Evolutionary conservation across 2,888 invertebrate species (phyloP).

Genomic region (Leucophora obtusa): DNA sequence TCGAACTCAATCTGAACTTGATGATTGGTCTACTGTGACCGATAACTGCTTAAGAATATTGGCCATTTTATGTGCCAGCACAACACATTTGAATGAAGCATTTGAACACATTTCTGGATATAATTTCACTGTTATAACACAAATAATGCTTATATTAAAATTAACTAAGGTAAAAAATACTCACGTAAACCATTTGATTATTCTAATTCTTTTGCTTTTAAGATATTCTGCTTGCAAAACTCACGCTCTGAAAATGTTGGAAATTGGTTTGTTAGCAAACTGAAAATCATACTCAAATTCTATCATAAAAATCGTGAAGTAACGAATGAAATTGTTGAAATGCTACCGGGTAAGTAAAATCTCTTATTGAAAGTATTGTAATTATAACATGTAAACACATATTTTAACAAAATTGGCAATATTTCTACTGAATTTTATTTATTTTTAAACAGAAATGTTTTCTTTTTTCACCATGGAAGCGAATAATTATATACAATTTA

Average conservation of each 20-base stretch:
- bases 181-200: neutral
- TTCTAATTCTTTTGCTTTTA: neutral
- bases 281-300: slow-evolving; percentile 71
- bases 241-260: slow-evolving; percentile 55
- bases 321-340: slow-evolving; percentile 70
- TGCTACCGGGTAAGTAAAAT: slow-evolving; percentile 71
- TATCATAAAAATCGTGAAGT: slow-evolving; percentile 70
- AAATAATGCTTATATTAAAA: slow-evolving; percentile 66
- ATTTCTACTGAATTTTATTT: too few species aligned
- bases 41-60: slow-evolving; percentile 68
- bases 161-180: slow-evolving; percentile 69
- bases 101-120: slow-evolving; percentile 67
- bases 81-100: slow-evolving; percentile 68
- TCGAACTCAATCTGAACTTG: slow-evolving; percentile 50
- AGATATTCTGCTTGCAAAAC: slow-evolving; percentile 74
- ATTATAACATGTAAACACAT: too few species aligned
- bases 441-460: neutral
- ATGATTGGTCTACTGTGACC: slow-evolving; percentile 63
- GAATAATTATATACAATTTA: neutral
- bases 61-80: slow-evolving; percentile 70
- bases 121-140: slow-evolving; percentile 61
- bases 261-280: slow-evolving; percentile 71
- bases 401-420: too few species aligned
- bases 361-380: neutral
- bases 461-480: too few species aligned